phyloP scores from a whole-genome alignment of 2,113 vertebrate genomes.

The Lanius ludovicianus region DNA sequence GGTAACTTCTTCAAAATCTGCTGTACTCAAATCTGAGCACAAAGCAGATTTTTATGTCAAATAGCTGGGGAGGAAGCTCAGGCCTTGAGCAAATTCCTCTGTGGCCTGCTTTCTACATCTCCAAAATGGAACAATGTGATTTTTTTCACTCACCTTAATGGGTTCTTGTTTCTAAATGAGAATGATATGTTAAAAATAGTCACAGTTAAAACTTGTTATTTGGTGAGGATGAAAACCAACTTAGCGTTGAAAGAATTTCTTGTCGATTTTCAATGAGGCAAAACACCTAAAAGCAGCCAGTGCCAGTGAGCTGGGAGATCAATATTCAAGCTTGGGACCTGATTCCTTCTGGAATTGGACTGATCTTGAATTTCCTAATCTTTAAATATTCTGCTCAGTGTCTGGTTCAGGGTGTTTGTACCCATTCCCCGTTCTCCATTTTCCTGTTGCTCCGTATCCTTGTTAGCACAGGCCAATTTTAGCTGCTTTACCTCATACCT shows the following conservation, averaged over 20 bases:
- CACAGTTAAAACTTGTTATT: background rate
- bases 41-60: background rate
- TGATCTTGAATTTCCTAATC: background rate
- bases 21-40: background rate
- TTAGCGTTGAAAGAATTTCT: background rate
- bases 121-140: background rate
- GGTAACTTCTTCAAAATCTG: background rate
- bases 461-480: background rate
- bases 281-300: background rate
- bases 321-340: constrained; percentile 33
- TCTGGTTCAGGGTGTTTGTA: background rate
- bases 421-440: background rate
- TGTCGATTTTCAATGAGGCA: background rate
- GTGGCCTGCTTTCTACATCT: background rate
- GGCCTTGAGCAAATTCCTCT: background rate
- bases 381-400: background rate
- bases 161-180: background rate
- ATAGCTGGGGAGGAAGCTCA: background rate
- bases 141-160: background rate
- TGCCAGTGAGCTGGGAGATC: background rate
- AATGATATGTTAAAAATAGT: background rate
- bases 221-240: background rate
- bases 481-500: constrained; percentile 2
- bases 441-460: background rate
- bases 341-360: constrained; percentile 36